Base-by-base conservation (phyloP, 2,888 invertebrate species). In the Chrysolina americana region DNA sequence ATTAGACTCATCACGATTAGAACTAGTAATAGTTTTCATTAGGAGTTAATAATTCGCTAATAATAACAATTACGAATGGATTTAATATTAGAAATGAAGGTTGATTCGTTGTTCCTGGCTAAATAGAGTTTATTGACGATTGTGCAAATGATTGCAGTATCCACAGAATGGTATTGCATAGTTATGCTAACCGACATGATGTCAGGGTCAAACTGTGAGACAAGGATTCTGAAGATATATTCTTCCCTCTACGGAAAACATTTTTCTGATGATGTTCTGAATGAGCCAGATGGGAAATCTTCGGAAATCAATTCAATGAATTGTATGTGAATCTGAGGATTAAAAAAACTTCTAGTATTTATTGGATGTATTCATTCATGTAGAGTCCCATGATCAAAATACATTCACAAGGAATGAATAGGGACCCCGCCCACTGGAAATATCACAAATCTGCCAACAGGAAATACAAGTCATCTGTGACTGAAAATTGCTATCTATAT, bases 1-100 rank as follows among this genome's bases (percentile, higher is more conserved):
- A n/a, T n/a, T n/a, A 1, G 36, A 59, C 36, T 28, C 59, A 59
- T 59, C 59, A 59, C 59, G 59, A 59, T 59, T 59, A 8, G 59
- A 59, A n/a, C 28, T 36, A 36, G 59, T 36, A 50, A 50, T 50
- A 19, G 19, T 17, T 23, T n/a, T 9, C 59, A 59, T 59, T 59
- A 17, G 36, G n/a, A 59, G 10, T 59, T 59, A 59, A 59, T 59
- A 59, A 59, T 59, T n/a, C 28, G 28, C 59, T 59, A n/a, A 59
- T 59, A 59, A 59, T 59, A 59, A 59, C 59, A 59, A 59, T 59
- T 59, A 36, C 59, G 36, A 59, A 28, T 59, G 15, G 10, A 59
- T 36, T 59, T n/a, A 59, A 59, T 59, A 59, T 15, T 15, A 28
- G 23, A 17, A 36, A 28, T 59, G n/a, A 36, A 59, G 59, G 59